phyloP scores from a whole-genome alignment of 2,113 vertebrate genomes.

The Spheniscus mendiculus region DNA sequence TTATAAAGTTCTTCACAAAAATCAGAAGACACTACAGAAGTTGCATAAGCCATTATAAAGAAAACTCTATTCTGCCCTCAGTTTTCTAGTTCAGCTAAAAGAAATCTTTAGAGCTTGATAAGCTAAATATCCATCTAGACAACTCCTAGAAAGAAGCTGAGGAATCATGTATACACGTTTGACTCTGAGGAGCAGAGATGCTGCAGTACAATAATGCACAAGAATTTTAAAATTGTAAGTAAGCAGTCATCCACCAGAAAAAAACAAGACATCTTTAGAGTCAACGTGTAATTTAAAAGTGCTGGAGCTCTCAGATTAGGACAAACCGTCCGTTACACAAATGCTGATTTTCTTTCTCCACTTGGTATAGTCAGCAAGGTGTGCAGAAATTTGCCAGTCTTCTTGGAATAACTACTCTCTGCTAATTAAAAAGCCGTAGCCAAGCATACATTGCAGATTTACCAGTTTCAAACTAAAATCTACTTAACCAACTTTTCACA shows the following conservation, averaged over 20 bases:
- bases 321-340: neutral
- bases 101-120: neutral
- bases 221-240: neutral
- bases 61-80: neutral
- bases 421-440: neutral
- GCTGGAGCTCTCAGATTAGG: neutral
- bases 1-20: neutral
- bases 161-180: neutral
- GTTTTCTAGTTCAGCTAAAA: neutral
- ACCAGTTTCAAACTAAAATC: neutral
- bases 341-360: neutral
- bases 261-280: neutral
- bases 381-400: neutral
- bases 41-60: neutral
- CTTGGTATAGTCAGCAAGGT: neutral
- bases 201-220: neutral
- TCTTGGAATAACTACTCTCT: neutral
- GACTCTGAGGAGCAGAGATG: neutral
- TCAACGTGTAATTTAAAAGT: neutral
- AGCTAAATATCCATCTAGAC: neutral
- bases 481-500: neutral
- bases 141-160: neutral
- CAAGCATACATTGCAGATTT: neutral
- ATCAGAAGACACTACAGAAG: neutral
- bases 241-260: neutral